Base-by-base conservation (phyloP, 2,888 invertebrate genomes). In the Agonum fuliginosum region DNA sequence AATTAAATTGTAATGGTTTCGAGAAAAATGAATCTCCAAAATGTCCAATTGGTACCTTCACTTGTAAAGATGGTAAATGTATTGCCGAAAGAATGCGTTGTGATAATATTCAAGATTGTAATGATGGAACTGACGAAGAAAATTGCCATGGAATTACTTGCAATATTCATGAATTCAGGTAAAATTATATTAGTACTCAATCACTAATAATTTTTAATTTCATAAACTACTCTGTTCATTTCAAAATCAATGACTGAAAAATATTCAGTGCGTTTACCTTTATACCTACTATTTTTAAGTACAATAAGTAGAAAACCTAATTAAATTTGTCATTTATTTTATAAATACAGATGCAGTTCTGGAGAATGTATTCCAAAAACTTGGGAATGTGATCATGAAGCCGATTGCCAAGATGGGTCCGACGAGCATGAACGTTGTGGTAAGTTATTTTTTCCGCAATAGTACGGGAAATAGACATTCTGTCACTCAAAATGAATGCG, bases 341-440 rank as follows among this genome's bases (percentile, higher is more conserved):
- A 17, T 46, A 78, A 1, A 82, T 93, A 89, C 84, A 90, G 90
- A 79, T 96, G 96, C 83, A 86, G 86, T 20, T 90, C 90, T 79
- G 93, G 92, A 0, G 87, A 89, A 17, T 97, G 97, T 83, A 91
- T 97, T 69, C 89, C 91, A 3, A 86, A 90, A 78, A 87, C 85
- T 65, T 91, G 90, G 88, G 90, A 92, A 51, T 96, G 96, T 84
- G 93, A 97, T 84, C 90, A 90, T 0, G 88, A 89, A n/a, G 86
- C 87, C 51, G 96, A 97, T 86, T 97, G 97, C 83, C 81, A 84
- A 0, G 96, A 96, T 85, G 88, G 87, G 8, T 92, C 93, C 0
- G 95, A 95, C 82, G 95, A 95, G 85, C 90, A 91, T 78, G 91
- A 90, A 8, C 86, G 88, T 80, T 91, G 91, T 79, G 85, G 90